Base-by-base conservation (phyloP, 2,113 vertebrate species). In the Alouatta palliata region DNA sequence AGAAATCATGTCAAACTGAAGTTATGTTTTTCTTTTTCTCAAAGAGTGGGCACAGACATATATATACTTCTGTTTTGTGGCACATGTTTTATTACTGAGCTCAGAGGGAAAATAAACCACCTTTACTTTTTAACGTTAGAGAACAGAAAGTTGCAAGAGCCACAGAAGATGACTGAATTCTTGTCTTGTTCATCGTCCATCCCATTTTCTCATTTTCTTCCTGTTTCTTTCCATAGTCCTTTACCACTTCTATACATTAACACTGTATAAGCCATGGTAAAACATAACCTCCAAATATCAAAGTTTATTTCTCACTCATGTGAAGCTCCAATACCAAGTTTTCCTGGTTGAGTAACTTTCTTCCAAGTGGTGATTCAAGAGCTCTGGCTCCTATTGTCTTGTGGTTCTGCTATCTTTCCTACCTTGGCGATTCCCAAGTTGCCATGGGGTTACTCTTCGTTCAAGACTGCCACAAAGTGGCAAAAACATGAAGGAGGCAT, bases 21-120 rank as follows among this genome's bases (percentile, higher is more conserved):
- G 35, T 88, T 90, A 43, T 40, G 35, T 52, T 91, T 70, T 71
- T 80, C 64, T 93, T 96, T 95, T 97, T 73, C 80, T 90, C 70
- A 91, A 96, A 64, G 32, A 91, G 19, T 89, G 27, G 77, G 43
- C 61, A 64, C 27, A 64, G 61, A 12, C 61, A 30, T 30, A 52
- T 37, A 58, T 61, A 61, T 52, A 81, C 16, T 91, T 27, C 45
- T 52, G 40, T 70, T 97, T 94, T 35, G 23, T 93, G 68, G 54
- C 47, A 94, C 86, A 89, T 89, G 43, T 91, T 94, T 95, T 95
- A 93, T 96, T 94, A 77, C 82, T 91, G 83, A 95, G 54, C 68
- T 90, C 37, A 30, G 37, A 40, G 54, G 66, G 93, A 58, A 82
- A 92, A 94, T 61, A 87, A 97, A 86, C 45, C 45, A 89, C 79